A percentile compares a stretch with the other conserved stretches of the same genome.
These are phyloP conservation scores for Sisor rabdophorus DNA, from an alignment of 2,113 vertebrate species.

Conservation along the genomic window DNA sequence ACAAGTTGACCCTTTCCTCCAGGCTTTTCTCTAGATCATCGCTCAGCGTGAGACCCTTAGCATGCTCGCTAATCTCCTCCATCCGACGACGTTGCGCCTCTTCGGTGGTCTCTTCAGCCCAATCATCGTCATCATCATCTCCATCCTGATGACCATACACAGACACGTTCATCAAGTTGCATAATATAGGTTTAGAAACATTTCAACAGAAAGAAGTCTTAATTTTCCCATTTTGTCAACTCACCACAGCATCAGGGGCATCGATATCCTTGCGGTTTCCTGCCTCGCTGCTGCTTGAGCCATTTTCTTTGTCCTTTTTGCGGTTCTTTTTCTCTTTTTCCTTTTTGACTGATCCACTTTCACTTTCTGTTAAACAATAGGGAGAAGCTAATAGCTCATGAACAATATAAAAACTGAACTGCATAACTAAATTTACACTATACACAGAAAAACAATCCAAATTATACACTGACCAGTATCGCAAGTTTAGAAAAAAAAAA, in stretches of 20 bases:
- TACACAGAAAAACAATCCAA: no score
- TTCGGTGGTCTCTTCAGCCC: constrained; percentile 96
- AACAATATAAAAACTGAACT: no score
- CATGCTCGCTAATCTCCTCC: constrained; percentile 97
- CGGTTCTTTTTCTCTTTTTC: constrained; percentile 97
- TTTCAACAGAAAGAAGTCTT: neutral
- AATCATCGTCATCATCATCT: constrained; percentile 91
- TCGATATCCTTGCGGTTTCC: constrained; percentile 78
- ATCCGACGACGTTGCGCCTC: constrained; percentile 92
- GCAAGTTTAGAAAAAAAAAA: no score
- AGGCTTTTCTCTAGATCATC: constrained; percentile 91
- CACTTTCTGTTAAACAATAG: constrained; percentile 71
- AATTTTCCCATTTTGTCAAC: constrained; percentile 43
- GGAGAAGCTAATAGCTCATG: no score
- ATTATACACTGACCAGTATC: no score
- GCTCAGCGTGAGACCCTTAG: constrained; percentile 91
- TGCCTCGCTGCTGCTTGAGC: constrained; percentile 82
- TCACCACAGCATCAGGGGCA: constrained; percentile 85
- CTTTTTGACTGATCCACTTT: constrained; percentile 80
- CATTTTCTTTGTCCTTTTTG: constrained; percentile 97
- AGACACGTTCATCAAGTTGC: neutral
- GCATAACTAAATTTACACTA: no score
- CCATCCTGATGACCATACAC: constrained; percentile 69
- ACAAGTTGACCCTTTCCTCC: constrained; percentile 91
- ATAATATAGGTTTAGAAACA: neutral